These are phyloP conservation scores for Pogonomyrmex barbatus DNA, from an alignment of 1,140 invertebrate genomes.

Conservation along the genomic window DNA sequence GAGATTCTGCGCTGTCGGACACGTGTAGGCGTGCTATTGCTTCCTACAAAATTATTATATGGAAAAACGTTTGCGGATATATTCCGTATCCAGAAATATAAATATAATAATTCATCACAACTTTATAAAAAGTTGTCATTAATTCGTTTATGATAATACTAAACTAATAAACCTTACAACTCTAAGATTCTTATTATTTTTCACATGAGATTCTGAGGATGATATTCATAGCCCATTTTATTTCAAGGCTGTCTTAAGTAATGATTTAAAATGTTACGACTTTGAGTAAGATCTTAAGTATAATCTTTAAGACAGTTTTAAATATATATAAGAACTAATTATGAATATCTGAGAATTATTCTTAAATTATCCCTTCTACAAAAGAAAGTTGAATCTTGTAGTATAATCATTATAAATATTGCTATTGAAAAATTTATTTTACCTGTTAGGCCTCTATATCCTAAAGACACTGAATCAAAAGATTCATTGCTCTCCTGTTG, in stretches of 20 bases:
- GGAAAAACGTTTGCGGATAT: slow-evolving; percentile 17
- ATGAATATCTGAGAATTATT: background rate
- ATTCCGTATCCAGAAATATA: slow-evolving; percentile 6
- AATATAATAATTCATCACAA: background rate
- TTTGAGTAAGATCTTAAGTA: no score
- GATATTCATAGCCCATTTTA: background rate
- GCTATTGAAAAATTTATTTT: slow-evolving; percentile 46
- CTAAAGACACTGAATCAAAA: slow-evolving; percentile 88
- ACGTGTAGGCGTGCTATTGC: slow-evolving; percentile 82
- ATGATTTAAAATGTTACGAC: no score
- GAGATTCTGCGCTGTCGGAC: slow-evolving; percentile 82
- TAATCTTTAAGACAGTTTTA: no score
- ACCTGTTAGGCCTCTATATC: slow-evolving; percentile 89
- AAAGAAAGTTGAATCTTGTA: background rate
- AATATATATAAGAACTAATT: no score
- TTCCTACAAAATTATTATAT: slow-evolving; percentile 83
- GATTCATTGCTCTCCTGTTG: slow-evolving; percentile 87
- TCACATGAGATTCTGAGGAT: background rate
- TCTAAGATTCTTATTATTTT: slow-evolving; percentile 10
- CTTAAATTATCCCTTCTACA: background rate
- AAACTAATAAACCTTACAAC: background rate
- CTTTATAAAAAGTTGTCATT: background rate
- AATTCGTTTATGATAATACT: background rate
- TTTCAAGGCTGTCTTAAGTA: no score
- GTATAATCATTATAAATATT: background rate